phyloP scores from a whole-genome alignment of 2,113 vertebrate genomes.

The Ellobius talpinus region DNA sequence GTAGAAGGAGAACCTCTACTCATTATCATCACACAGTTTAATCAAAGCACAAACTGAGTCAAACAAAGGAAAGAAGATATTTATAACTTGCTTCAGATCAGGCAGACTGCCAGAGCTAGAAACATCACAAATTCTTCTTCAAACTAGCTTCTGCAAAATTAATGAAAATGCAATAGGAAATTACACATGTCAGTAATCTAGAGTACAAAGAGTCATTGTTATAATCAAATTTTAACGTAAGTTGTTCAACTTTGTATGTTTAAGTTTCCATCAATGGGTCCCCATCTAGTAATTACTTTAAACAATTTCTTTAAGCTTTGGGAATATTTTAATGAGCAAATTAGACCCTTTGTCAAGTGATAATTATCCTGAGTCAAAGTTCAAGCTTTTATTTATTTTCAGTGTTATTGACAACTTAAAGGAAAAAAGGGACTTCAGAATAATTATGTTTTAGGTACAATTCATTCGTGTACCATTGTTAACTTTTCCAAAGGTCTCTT shows the following conservation, averaged over 20 bases:
- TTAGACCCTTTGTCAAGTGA: constrained; percentile 42
- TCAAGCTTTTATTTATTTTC: background rate
- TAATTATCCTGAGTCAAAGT: constrained; percentile 15
- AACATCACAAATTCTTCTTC: background rate
- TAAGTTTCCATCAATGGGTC: constrained; percentile 33
- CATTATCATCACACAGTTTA: background rate
- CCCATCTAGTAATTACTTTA: constrained; percentile 46
- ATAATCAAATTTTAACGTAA: constrained; percentile 5
- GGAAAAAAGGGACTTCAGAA: constrained; percentile 41
- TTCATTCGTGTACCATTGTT: background rate
- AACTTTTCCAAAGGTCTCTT: constrained; percentile 28
- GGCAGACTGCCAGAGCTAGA: background rate
- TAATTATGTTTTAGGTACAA: constrained; percentile 20
- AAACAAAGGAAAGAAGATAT: background rate
- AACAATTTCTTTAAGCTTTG: constrained; percentile 40
- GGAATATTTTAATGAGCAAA: constrained; percentile 39
- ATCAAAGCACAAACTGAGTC: background rate
- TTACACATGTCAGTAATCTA: constrained; percentile 20
- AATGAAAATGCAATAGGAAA: constrained; percentile 31
- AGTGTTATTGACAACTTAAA: background rate
- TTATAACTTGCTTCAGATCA: background rate
- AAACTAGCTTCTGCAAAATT: background rate
- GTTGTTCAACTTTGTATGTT: background rate
- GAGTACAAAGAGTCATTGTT: background rate
- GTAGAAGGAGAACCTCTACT: background rate